These are phyloP conservation scores for Dorcus hopei DNA, from an alignment of 2,888 invertebrate genomes.

Conservation along the genomic window DNA sequence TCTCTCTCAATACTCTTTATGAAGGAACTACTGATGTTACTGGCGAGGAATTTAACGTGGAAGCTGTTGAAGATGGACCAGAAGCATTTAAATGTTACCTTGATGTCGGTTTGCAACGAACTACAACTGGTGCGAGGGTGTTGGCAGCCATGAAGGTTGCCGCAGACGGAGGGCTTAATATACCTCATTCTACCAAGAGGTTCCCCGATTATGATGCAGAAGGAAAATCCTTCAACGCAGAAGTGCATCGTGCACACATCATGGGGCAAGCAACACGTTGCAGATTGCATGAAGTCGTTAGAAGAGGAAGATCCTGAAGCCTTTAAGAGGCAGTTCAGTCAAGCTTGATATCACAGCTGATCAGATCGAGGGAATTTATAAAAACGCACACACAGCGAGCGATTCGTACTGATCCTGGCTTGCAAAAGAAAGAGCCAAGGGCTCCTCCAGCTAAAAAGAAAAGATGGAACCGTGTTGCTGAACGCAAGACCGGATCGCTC, in stretches of 20 bases:
- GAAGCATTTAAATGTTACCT: constrained; percentile 96
- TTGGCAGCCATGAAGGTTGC: constrained; percentile 99
- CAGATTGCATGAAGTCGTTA: constrained; percentile 92
- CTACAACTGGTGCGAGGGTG: constrained; percentile 96
- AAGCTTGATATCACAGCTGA: constrained; percentile 86
- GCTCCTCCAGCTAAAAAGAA: constrained; percentile 63
- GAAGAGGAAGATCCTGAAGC: constrained; percentile 95
- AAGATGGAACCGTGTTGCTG: constrained; percentile 85
- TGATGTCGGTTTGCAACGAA: constrained; percentile 95
- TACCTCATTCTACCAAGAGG: constrained; percentile 95
- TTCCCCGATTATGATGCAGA: constrained; percentile 98
- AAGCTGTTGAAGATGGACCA: constrained; percentile 87
- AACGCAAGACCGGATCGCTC: constrained; percentile 89
- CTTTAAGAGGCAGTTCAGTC: constrained; percentile 97
- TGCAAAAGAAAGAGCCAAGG: constrained; percentile 53
- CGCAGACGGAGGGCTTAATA: constrained; percentile 97
- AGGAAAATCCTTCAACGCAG: constrained; percentile 90
- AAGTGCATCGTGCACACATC: constrained; percentile 95
- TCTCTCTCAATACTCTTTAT: constrained; percentile 88
- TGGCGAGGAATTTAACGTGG: constrained; percentile 95
- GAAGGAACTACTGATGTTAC: constrained; percentile 85
- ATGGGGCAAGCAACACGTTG: constrained; percentile 96
- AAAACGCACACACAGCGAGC: constrained; percentile 91
- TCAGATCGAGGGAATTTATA: constrained; percentile 92
- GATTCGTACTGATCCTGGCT: constrained; percentile 85